Evolutionary conservation across 1,140 invertebrate genomes (phyloP), one percentile per base, ranked within the genome.

Genomic region (Euglossa dilemma): DNA sequence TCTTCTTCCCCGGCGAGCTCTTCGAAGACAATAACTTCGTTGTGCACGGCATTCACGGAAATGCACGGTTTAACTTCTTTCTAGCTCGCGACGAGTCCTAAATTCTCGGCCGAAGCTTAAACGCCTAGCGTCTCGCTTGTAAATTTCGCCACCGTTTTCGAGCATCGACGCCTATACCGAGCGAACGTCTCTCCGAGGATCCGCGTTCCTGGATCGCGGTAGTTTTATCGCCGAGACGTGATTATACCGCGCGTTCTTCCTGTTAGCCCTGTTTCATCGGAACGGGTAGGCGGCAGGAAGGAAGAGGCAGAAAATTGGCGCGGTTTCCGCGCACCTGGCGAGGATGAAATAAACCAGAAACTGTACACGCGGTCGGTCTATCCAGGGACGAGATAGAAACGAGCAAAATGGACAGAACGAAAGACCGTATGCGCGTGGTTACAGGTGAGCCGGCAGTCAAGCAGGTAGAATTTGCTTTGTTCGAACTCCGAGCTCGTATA

Each of bases 271-370:
- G 36, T 36, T 36, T 36, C 36, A 36, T 36, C 36, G 36, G 36
- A 36, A 36, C 4, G 56, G 63, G 57, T 64, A 87, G 74, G 28
- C 28, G 20, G 71, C 45, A 75, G 84, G 71, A 85, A 84, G 73
- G 43, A 64, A 84, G 72, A 77, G 20, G 67, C 84, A 52, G 57
- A 61, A 61, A 28, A 64, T 43, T 18, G 56, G 36, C 14, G 7
- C 57, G 23, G 59, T 23, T 45, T 36, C n/a, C n/a, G 73, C 28
- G 18, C 70, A 80, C 66, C 76, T 85, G 84, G 71, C 61, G 54
- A 72, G 71, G 64, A 64, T 63, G 67, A 84, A 88, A 85, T 81
- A 85, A 85, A 85, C 83, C 77, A 43, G 12, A 59, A 45, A 43
- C 69, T 70, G 63, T 50, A 56, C 59, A 54, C 28, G 52, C 28